Evolutionary conservation across 2,797 vertebrate genomes (phyloP).

Genomic region (Pempheris klunzingeri): DNA sequence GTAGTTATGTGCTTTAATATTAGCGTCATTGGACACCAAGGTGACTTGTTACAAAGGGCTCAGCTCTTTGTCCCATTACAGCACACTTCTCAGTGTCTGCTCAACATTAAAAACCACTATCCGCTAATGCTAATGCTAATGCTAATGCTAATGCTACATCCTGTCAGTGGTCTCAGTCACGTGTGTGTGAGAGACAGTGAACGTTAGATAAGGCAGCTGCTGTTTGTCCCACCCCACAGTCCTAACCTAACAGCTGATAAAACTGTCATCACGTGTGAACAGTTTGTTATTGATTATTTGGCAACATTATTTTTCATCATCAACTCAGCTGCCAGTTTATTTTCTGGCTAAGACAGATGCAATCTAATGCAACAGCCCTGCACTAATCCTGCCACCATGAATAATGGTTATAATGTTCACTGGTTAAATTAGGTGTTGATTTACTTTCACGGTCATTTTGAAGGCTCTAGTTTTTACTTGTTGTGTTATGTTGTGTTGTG

Average conservation of each 20-base stretch:
- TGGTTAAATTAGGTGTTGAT: neutral
- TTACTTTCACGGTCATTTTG: neutral
- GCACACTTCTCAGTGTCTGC: neutral
- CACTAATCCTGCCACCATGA: neutral
- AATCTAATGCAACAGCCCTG: neutral
- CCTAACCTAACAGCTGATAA: neutral
- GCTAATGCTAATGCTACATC: neutral
- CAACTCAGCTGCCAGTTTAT: neutral
- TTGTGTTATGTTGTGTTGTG: too few species aligned
- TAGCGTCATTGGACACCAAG: neutral
- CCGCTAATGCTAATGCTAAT: too few species aligned
- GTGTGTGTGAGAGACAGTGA: slow-evolving; percentile 24
- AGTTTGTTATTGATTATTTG: slow-evolving; percentile 16
- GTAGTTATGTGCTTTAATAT: neutral
- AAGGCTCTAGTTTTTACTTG: neutral
- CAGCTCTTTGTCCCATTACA: neutral
- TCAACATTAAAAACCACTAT: neutral
- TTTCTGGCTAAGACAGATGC: neutral
- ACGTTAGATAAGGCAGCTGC: slow-evolving; percentile 70
- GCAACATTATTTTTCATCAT: neutral
- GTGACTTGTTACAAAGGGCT: fast-evolving
- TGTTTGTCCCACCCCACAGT: slow-evolving; percentile 33
- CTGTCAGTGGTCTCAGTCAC: slow-evolving; percentile 47
- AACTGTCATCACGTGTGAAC: neutral
- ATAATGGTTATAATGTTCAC: neutral